Evolutionary conservation across 2,888 invertebrate species (phyloP), one percentile per base, ranked within the genome.

Genomic region (Tethea ocularis): DNA sequence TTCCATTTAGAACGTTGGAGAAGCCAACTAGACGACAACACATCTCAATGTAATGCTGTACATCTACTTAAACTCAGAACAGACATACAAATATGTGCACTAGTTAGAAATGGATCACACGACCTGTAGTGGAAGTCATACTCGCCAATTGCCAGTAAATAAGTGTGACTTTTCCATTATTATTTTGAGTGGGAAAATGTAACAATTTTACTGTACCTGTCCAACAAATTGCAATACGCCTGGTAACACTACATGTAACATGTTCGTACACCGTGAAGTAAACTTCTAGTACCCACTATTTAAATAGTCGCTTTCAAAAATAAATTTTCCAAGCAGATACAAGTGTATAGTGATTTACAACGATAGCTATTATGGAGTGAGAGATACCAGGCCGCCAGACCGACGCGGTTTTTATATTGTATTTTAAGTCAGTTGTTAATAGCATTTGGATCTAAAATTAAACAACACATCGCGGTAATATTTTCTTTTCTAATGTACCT

Each of bases 361-460:
- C 77, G 79, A 81, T 83, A 78, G 84, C 79, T 74, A 69, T 74
- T 75, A 85, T 68, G 72, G 89, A 91, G 82, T 89, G 91, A 92
- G 76, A 84, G 73, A 85, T 77, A 78, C 82, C 91, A 91, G 90
- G 76, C 79, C 71, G 61, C 61, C 63, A 56, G 57, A 58, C 20
- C 66, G 56, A 66, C 51, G 51, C 33, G 56, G 60, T 61, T 66
- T 70, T 74, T 74, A 71, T 72, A 77, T 71, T 71, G 68, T 73
- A 57, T 63, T 75, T 61, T 61, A 59, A 29, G 13, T 22, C 54
- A 54, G 33, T 33, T 54, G 46, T 46, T 46, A 20, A 46, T 46
- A 46, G 20, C 46, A 46, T 46, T 46, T 46, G 10, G 20, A 20
- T 7, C 36, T 54, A 36, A 33, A 54, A 54, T 36, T 54, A 54